Percentiles rank a stretch among this genome's conserved stretches.
These are phyloP conservation scores for Xenopus laevis DNA, from an alignment of 2,113 vertebrate genomes.

Conservation along the genomic window DNA sequence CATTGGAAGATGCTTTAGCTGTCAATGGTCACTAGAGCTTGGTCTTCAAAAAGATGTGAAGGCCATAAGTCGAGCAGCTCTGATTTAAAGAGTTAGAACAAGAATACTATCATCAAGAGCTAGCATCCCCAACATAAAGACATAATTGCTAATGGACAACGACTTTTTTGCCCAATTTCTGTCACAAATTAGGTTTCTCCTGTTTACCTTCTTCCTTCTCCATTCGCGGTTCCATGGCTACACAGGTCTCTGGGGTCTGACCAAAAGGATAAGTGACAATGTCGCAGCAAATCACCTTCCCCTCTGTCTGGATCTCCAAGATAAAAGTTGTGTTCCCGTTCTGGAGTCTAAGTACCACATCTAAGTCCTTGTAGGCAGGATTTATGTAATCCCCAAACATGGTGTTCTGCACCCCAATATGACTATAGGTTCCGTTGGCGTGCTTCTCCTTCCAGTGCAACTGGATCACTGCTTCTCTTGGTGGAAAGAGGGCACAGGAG, in stretches of 20 bases:
- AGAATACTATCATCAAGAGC: too few relatives aligned
- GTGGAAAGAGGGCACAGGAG: not conserved
- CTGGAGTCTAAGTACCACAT: not conserved
- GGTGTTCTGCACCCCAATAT: constrained; percentile 16
- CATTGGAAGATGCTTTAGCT: too few relatives aligned
- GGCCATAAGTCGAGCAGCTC: too few relatives aligned
- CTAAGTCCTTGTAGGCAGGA: constrained; percentile 1
- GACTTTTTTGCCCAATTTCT: too few relatives aligned
- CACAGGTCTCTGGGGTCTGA: not conserved
- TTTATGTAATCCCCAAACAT: not conserved
- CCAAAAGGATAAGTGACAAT: constrained; percentile 19
- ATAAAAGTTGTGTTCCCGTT: not conserved
- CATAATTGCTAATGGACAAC: too few relatives aligned
- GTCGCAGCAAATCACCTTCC: constrained; percentile 11
- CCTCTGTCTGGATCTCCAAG: not conserved
- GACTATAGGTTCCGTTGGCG: constrained; percentile 8
- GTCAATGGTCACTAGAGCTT: too few relatives aligned
- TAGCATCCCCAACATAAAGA: too few relatives aligned
- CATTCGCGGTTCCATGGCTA: not conserved
- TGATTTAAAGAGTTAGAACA: too few relatives aligned
- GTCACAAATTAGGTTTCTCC: too few relatives aligned
- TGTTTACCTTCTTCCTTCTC: constrained; percentile 9
- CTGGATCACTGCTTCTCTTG: not conserved
- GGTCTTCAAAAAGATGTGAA: too few relatives aligned
- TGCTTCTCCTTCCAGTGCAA: constrained; percentile 27